These are phyloP conservation scores for Marmota flaviventris DNA, from an alignment of 2,113 vertebrate genomes.

Conservation along the genomic window DNA sequence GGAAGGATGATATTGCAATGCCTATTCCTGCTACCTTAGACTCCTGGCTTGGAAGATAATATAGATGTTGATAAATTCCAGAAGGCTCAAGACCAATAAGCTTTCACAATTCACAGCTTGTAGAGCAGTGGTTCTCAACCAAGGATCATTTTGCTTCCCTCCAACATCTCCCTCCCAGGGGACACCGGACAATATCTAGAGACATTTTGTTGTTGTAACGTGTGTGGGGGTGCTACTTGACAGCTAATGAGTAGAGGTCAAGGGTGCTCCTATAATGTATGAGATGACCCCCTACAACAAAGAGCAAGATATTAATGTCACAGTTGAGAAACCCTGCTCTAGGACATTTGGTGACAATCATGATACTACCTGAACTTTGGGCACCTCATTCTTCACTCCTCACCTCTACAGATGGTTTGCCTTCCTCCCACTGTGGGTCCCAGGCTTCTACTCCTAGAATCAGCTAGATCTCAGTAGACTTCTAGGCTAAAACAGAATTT, in stretches of 20 bases:
- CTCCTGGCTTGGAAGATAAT: neutral
- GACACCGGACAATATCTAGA: neutral
- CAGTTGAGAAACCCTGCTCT: neutral
- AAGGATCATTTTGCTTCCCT: neutral
- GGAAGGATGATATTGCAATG: neutral
- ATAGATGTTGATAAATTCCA: constrained; percentile 8
- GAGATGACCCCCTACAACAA: neutral
- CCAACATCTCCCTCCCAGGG: neutral
- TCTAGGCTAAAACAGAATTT: neutral
- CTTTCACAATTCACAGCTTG: constrained; percentile 32
- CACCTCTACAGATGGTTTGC: constrained; percentile 19
- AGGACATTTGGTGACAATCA: neutral
- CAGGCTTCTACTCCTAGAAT: neutral
- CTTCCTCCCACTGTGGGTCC: neutral
- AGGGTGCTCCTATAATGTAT: neutral
- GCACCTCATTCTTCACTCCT: neutral
- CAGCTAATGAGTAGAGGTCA: constrained; percentile 53
- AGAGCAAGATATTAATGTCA: constrained; percentile 32
- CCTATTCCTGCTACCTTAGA: neutral
- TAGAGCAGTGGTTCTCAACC: constrained; percentile 27
- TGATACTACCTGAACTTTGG: neutral
- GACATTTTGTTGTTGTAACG: constrained; percentile 7
- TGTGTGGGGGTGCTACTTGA: neutral
- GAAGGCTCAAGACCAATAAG: neutral
- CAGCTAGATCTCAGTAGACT: neutral